Base-by-base conservation (phyloP, 1,140 invertebrate species). In the Micrasema longulum region DNA sequence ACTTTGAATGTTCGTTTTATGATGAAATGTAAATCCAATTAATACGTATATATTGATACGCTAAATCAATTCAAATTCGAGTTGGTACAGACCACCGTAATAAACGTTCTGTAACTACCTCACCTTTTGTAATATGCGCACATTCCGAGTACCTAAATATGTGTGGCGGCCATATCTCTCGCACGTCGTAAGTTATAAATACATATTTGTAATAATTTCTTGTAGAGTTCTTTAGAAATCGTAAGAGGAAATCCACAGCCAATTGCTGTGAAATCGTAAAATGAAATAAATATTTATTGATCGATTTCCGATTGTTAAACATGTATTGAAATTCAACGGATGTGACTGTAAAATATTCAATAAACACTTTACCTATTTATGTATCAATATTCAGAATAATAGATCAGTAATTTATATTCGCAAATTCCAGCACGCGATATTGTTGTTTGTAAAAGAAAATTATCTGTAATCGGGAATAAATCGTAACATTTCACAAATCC, bases 221-320 rank as follows among this genome's bases (percentile, higher is more conserved):
- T 20, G 43, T 20, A 38, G 16, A 68, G 47, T 48, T 66, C 14
- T 66, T 66, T 68, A 68, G 65, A 68, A 68, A 68, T 68, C 65
- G 20, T 31, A 9, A 23, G 26, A 68, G 52, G 38, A 57, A 68
- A 68, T 43, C 50, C 22, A 68, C 7, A 3, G 22, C 10, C 18
- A 9, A 36, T 52, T 20, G 26, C 9, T 43, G 65, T 43, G 65
- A 68, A 68, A 68, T 55, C 65, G 65, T 14, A 43, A 31, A 38
- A 45, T 53, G 65, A 41, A 23, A 43, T 36, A 68, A 36, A 57
- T 68, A 52, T 57, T 53, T 52, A 64, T 53, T 38, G 41, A 55
- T 53, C 35, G 52, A 41, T 41, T 43, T 41, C 35, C 45, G 55
- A 60, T 41, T 26, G 22, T 38, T 68, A 38, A 68, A 53, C 23